Percentiles rank a stretch among this genome's conserved stretches.
Conservation (phyloP, 1,140 invertebrate genomes). For the Drosophila ohnishii region DNA sequence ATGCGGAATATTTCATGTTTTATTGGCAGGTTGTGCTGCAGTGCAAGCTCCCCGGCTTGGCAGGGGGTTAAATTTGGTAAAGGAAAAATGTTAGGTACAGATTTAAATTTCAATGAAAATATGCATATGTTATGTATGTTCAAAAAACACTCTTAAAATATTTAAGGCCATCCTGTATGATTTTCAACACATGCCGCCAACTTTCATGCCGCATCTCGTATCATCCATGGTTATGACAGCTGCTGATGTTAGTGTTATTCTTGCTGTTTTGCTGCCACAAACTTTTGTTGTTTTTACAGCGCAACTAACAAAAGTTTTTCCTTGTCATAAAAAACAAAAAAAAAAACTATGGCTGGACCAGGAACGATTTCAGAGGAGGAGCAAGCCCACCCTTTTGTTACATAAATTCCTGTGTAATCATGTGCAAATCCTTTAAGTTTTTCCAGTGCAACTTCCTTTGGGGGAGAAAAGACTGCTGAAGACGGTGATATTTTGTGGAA, state of each 20-base stretch:
- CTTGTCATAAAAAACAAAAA: slow-evolving; percentile 6
- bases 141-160: slow-evolving; percentile 5
- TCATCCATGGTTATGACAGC: slow-evolving; percentile 7
- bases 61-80: neutral
- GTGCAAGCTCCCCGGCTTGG: neutral
- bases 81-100: neutral
- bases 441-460: neutral
- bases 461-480: neutral
- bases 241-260: slow-evolving; percentile 13
- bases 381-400: neutral
- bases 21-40: slow-evolving; percentile 18
- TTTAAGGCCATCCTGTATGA: neutral
- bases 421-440: slow-evolving; percentile 19
- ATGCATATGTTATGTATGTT: neutral
- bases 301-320: slow-evolving; percentile 11
- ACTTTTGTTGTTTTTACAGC: slow-evolving; percentile 16
- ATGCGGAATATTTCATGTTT: slow-evolving; percentile 18
- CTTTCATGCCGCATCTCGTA: slow-evolving; percentile 14
- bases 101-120: slow-evolving; percentile 6
- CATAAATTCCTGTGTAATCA: slow-evolving; percentile 11
- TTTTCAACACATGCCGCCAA: slow-evolving; percentile 8
- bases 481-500: neutral
- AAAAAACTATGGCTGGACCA: neutral
- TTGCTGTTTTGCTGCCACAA: slow-evolving; percentile 1
- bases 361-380: neutral